Percentiles rank a stretch among this genome's conserved stretches.
phyloP scores from a whole-genome alignment of 1,140 invertebrate species.

The Temnothorax curvispinosus region DNA sequence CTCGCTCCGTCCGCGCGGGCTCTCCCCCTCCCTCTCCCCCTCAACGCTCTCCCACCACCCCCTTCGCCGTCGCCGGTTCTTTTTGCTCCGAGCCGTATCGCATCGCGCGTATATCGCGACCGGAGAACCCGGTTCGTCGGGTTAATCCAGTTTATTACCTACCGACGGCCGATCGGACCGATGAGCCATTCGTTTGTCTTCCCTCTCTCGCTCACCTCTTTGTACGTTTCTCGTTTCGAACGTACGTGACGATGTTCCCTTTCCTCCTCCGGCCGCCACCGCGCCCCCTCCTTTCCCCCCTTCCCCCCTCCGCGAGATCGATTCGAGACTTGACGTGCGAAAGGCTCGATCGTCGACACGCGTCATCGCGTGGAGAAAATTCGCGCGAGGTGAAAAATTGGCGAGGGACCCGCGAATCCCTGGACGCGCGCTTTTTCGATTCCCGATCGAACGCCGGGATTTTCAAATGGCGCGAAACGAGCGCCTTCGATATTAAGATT shows the following conservation, averaged over 20 bases:
- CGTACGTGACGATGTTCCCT: neutral
- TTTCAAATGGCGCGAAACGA: slow-evolving; percentile 23
- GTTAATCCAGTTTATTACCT: slow-evolving; percentile 51
- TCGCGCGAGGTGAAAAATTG: neutral
- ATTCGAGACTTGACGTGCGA: slow-evolving; percentile 35
- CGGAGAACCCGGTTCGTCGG: slow-evolving; percentile 59
- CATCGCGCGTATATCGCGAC: slow-evolving; percentile 53
- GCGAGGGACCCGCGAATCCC: too few species aligned
- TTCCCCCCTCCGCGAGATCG: neutral
- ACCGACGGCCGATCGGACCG: neutral
- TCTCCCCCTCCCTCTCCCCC: neutral
- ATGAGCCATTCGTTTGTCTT: slow-evolving; percentile 37
- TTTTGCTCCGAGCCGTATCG: slow-evolving; percentile 53
- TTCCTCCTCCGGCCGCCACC: neutral
- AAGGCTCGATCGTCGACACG: slow-evolving; percentile 24
- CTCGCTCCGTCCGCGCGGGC: neutral
- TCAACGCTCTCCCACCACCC: slow-evolving; percentile 50
- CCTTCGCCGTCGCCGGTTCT: slow-evolving; percentile 56
- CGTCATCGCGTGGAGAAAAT: neutral
- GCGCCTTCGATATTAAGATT: neutral
- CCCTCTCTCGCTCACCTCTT: neutral
- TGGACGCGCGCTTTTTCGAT: neutral
- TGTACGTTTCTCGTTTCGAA: slow-evolving; percentile 21
- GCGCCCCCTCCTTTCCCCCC: too few species aligned
- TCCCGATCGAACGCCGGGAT: neutral